Percentiles rank a stretch among this genome's conserved stretches.
Evolutionary conservation across 1,140 invertebrate genomes (phyloP).

Genomic region (Drosophila pandora): DNA sequence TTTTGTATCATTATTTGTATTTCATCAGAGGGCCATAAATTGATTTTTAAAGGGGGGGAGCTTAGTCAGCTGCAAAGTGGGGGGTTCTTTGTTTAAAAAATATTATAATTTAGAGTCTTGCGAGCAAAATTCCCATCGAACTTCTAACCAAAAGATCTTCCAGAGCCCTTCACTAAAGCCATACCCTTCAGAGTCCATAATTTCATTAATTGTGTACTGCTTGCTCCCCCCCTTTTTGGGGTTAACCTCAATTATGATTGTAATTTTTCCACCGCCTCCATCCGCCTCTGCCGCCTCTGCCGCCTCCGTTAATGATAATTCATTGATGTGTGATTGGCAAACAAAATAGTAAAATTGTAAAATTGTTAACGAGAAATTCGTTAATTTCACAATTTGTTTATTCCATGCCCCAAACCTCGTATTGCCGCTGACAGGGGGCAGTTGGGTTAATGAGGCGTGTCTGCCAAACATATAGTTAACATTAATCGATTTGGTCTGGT

Average conservation of each 20-base stretch:
- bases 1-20: not conserved
- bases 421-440: slow-evolving; percentile 22
- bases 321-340: slow-evolving; percentile 51
- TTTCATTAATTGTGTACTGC: slow-evolving; percentile 9
- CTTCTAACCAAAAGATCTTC: not conserved
- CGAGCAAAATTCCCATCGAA: not conserved
- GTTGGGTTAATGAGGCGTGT: slow-evolving; percentile 38
- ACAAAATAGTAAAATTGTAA: slow-evolving; percentile 47
- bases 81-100: too few relatives aligned
- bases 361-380: slow-evolving; percentile 41
- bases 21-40: slow-evolving; percentile 3
- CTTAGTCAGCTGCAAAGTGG: not conserved
- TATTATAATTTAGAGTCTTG: too few relatives aligned
- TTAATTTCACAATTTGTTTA: slow-evolving; percentile 43
- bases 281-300: not conserved
- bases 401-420: too few relatives aligned
- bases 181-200: slow-evolving; percentile 3
- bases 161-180: not conserved
- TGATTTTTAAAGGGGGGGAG: not conserved
- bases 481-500: slow-evolving; percentile 29
- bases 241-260: slow-evolving; percentile 43
- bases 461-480: slow-evolving; percentile 45
- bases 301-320: slow-evolving; percentile 41
- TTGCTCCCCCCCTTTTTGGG: not conserved
- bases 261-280: slow-evolving; percentile 24